Evolutionary conservation across 2,888 invertebrate genomes (phyloP), one percentile per base, ranked within the genome.

Genomic region (Eupithecia exiguata): DNA sequence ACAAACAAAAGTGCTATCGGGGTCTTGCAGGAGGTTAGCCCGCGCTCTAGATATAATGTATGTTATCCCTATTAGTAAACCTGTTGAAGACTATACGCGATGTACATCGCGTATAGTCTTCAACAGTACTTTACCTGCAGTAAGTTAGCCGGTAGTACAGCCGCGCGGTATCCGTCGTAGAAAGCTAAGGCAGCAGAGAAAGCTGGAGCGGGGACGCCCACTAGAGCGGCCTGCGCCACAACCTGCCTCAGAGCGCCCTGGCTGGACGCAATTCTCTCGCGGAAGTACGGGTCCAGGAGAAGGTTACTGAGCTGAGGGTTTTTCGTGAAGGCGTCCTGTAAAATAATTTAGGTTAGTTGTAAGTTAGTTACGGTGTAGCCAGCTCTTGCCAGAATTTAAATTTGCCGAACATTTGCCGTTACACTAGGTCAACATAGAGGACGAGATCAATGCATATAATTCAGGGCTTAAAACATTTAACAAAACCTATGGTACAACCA

Each of bases 191-290:
- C 99, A 0, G 99, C 97, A 71, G 97, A 97, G 85, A 99, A 95
- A 0, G 98, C 98, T 0, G 99, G 99, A 18, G 97, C 97, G 0
- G 99, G 99, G 70, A 99, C 97, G n/a, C 99, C 99, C 81, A 96
- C 94, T 21, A 96, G 92, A 65, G 96, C 95, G 7, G 96, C 91
- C 93, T 96, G 85, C 90, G 96, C 94, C 1, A 99, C 97, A 66
- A 98, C 98, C 82, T 96, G 95, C 67, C 99, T 96, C 96, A 99
- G 97, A 18, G 98, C 97, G 10, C 94, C 91, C 94, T 99, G 98
- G 68, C 98, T 97, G 2, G 96, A 95, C 35, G 96, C 95, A 80
- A 99, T 97, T 12, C 98, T 98, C 70, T 96, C 95, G 76, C 96
- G 96, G 95, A 99, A 99, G 96, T 98, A 99, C 62, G 98, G 97